Evolutionary conservation across 2,113 vertebrate species (phyloP), one percentile per base, ranked within the genome.

Genomic region (Physeter macrocephalus): DNA sequence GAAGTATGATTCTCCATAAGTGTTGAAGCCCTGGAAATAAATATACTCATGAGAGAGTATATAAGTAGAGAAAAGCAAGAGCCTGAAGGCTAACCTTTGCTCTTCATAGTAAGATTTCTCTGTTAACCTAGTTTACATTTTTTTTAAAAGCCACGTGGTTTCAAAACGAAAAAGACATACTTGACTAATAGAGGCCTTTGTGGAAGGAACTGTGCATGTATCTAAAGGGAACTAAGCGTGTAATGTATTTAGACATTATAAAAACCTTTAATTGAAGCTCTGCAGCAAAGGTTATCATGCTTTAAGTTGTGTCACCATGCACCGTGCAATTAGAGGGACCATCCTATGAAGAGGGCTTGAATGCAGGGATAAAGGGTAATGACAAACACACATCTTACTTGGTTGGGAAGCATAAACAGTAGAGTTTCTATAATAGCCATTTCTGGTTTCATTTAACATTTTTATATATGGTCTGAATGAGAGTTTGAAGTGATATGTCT

Each of bases 161-260:
- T 96, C 54, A 84, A 93, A 96, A 83, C 94, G n/a, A 69, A 82
- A 87, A 92, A 96, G 85, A 82, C 41, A 78, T 61, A 86, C 18
- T 64, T 94, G 59, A 94, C 75, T 95, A 97, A 90, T 94, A 86
- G 75, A 90, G 75, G 71, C 43, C 80, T 97, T 97, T 96, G 36
- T 93, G 78, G 72, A 96, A 91, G 64, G 87, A 95, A 61, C n/a
- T 96, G 21, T 95, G 69, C n/a, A 25, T 90, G 18, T 91, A 64
- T 94, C 54, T 93, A 85, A 97, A 95, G 78, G n/a, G 31, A 91
- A 82, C 85, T 93, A 94, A 91, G 78, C 77, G 34, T 88, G 6
- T 94, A 88, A 96, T 96, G 94, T 72, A 94, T 94, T 90, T 97
- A 96, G 52, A 95, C 61, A 88, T 81, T 94, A 2, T 85, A 52